These are phyloP conservation scores for Cephalopholis sonnerati DNA, from an alignment of 2,113 vertebrate species.

Conservation along the genomic window DNA sequence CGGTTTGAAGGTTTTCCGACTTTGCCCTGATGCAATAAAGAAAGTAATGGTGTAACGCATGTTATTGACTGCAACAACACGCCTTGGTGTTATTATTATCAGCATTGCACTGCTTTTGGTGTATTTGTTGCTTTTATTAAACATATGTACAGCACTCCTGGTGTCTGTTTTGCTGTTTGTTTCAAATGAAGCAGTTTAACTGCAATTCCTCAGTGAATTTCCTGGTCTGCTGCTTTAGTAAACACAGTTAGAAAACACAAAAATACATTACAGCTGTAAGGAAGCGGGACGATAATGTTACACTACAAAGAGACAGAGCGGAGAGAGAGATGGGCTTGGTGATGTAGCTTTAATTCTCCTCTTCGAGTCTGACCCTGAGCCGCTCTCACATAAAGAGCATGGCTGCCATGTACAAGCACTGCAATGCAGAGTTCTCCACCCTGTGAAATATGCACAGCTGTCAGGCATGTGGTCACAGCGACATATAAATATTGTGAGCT, in stretches of 20 bases:
- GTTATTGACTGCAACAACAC: background rate
- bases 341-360: conserved; percentile 56
- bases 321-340: conserved; percentile 16
- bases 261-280: conserved; percentile 2
- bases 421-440: conserved; percentile 78
- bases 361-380: conserved; percentile 61
- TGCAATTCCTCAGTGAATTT: conserved; percentile 5
- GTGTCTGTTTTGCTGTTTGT: conserved; percentile 5
- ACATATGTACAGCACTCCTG: background rate
- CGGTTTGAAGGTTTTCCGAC: conserved; percentile 7
- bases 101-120: background rate
- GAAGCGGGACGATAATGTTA: background rate
- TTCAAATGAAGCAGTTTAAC: conserved; percentile 20
- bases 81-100: background rate
- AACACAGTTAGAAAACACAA: conserved; percentile 15
- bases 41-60: background rate
- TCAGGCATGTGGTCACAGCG: conserved; percentile 55
- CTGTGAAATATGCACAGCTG: conserved; percentile 74
- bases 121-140: conserved; percentile 7
- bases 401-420: conserved; percentile 62
- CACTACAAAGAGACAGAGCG: background rate
- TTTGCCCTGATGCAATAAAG: conserved; percentile 19
- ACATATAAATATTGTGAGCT: conserved; percentile 41
- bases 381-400: conserved; percentile 50
- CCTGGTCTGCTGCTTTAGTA: background rate